These are phyloP conservation scores for Andrena marginata DNA, from an alignment of 2,888 invertebrate species.

Conservation along the genomic window DNA sequence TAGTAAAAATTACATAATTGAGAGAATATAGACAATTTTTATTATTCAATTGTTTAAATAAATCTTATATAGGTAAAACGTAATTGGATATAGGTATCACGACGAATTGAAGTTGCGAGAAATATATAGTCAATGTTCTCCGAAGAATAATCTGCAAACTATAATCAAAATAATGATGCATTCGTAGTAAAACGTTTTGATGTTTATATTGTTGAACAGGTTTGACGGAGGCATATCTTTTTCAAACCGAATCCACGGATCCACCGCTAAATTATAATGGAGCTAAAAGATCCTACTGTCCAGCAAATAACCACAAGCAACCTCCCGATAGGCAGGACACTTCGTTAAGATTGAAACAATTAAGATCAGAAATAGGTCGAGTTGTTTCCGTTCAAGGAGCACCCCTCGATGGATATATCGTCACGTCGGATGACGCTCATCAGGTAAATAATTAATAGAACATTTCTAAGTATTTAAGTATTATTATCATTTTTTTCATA, in stretches of 20 bases:
- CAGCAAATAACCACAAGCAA: conserved; percentile 75
- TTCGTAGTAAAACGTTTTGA: background rate
- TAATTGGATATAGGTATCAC: background rate
- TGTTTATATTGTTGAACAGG: conserved; percentile 28
- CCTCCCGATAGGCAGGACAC: conserved; percentile 85
- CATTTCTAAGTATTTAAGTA: background rate
- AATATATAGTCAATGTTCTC: background rate
- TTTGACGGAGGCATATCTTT: conserved; percentile 39
- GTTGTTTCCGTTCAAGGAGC: conserved; percentile 85
- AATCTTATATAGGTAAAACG: too few relatives aligned
- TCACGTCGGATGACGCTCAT: conserved; percentile 93
- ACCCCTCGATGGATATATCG: conserved; percentile 90
- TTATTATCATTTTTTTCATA: background rate
- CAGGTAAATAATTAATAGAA: conserved; percentile 86
- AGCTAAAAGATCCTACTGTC: conserved; percentile 76
- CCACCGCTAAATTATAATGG: conserved; percentile 75
- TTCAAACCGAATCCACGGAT: conserved; percentile 51
- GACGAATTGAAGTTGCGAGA: background rate
- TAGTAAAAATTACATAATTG: background rate
- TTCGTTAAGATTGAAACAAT: conserved; percentile 79
- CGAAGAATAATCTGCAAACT: background rate
- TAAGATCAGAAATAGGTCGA: conserved; percentile 86
- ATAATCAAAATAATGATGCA: background rate
- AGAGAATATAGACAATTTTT: background rate
- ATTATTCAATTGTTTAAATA: background rate